phyloP scores from a whole-genome alignment of 2,888 invertebrate genomes.

The Tachina grossa region DNA sequence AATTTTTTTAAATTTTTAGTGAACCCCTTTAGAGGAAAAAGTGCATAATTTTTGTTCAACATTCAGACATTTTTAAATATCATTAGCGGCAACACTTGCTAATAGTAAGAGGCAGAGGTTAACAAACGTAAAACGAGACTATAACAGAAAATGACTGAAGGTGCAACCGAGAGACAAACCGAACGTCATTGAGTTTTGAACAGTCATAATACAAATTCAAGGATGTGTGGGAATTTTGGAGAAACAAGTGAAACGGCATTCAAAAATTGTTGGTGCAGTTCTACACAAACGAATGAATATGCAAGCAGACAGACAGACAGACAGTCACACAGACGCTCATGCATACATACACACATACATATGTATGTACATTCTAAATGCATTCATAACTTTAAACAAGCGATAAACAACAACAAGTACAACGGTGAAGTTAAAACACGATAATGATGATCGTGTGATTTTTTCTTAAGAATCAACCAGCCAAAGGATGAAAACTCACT shows the following conservation, averaged over 20 bases:
- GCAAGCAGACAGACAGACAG: slow-evolving; percentile 15
- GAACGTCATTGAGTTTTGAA: slow-evolving; percentile 33
- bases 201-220: slow-evolving; percentile 54
- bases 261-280: slow-evolving; percentile 45
- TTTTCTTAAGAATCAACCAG: slow-evolving; percentile 54
- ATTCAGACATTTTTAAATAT: not conserved
- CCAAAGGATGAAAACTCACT: slow-evolving; percentile 54
- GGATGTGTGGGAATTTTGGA: slow-evolving; percentile 71
- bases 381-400: slow-evolving; percentile 17
- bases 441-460: slow-evolving; percentile 69
- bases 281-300: slow-evolving; percentile 37
- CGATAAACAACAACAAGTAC: slow-evolving; percentile 1
- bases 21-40: no score
- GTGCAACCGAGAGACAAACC: not conserved
- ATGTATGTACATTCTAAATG: no score
- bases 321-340: not conserved
- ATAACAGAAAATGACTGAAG: slow-evolving; percentile 7
- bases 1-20: no score
- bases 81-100: not conserved
- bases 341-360: not conserved
- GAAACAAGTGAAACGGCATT: slow-evolving; percentile 70
- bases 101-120: slow-evolving; percentile 51
- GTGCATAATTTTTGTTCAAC: not conserved
- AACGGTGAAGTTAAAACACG: slow-evolving; percentile 29
- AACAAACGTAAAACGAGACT: slow-evolving; percentile 54